Conservation (phyloP, 2,797 vertebrate genomes). For the Urocyon cinereoargenteus region DNA sequence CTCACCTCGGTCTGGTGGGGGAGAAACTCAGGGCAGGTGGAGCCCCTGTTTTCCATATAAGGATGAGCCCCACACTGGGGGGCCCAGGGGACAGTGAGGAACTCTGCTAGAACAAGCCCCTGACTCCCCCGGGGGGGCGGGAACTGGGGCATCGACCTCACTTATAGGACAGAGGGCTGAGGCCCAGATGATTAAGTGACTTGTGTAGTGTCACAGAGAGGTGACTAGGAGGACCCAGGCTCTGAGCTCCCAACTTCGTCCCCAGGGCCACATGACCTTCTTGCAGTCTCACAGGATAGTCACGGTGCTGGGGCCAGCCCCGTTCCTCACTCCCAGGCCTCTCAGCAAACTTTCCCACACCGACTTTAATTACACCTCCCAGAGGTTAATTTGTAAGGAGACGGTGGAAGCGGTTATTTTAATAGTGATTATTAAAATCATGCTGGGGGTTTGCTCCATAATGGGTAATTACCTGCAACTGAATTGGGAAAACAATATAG, state of each 20-base stretch:
- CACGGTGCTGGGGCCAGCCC: too few relatives aligned
- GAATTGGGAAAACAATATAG: constrained; percentile 66
- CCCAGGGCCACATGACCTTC: accelerated
- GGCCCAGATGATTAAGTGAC: not conserved
- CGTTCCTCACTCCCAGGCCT: not conserved
- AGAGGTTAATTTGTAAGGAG: constrained; percentile 84
- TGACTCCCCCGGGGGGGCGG: not conserved
- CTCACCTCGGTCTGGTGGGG: not conserved
- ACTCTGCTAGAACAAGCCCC: not conserved
- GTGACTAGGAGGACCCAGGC: not conserved
- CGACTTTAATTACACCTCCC: constrained; percentile 48
- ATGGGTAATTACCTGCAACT: constrained; percentile 80
- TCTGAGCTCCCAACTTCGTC: not conserved
- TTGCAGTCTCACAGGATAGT: accelerated
- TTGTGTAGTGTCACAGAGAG: not conserved
- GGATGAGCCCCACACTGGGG: not conserved
- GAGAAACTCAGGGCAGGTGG: not conserved
- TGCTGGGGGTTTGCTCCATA: constrained; percentile 72
- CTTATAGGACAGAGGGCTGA: not conserved
- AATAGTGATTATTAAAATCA: constrained; percentile 78
- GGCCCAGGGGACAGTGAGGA: not conserved
- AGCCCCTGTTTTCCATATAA: accelerated
- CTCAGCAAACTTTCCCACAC: not conserved
- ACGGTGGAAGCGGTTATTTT: constrained; percentile 75
- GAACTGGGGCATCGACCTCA: not conserved